Conservation (phyloP, 37 sponge, comb jelly and placozoan species). For the Hormiphora californensis region DNA sequence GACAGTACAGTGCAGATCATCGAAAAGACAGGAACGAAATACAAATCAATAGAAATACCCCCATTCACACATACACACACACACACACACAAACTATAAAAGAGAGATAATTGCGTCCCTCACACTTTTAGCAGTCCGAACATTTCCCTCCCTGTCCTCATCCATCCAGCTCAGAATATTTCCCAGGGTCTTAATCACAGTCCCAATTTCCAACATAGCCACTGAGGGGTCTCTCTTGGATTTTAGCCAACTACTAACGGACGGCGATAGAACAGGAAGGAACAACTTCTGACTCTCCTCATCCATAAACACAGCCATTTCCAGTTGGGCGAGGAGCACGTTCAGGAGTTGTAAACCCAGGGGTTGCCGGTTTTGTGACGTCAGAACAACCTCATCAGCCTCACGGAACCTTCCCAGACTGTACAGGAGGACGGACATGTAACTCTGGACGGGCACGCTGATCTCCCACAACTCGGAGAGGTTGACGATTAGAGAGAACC, state of each 20-base stretch:
- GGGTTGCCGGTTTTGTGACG: not conserved
- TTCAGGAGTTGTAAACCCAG: not conserved
- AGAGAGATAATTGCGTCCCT: no score
- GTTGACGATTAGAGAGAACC: constrained; percentile 3
- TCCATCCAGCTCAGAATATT: constrained; percentile 16
- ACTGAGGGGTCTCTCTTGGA: constrained; percentile 14
- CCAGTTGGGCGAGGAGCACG: constrained; percentile 11
- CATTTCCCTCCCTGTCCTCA: no score
- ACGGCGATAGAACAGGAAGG: constrained; percentile 9
- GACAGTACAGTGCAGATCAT: no score
- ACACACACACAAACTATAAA: no score
- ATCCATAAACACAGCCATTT: not conserved
- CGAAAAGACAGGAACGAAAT: no score
- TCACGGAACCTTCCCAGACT: constrained; percentile 31
- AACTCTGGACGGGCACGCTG: not conserved
- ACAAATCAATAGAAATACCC: no score
- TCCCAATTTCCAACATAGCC: constrained; percentile 7
- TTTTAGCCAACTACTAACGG: constrained; percentile 25
- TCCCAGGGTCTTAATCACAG: constrained; percentile 15
- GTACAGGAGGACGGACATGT: constrained; percentile 9
- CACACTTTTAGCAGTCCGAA: no score
- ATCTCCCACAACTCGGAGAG: not conserved
- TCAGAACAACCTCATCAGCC: not conserved
- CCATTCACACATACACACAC: no score
- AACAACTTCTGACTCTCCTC: constrained; percentile 29